Base-by-base conservation (phyloP, 2,888 invertebrate species). In the Lamproptera curius region DNA sequence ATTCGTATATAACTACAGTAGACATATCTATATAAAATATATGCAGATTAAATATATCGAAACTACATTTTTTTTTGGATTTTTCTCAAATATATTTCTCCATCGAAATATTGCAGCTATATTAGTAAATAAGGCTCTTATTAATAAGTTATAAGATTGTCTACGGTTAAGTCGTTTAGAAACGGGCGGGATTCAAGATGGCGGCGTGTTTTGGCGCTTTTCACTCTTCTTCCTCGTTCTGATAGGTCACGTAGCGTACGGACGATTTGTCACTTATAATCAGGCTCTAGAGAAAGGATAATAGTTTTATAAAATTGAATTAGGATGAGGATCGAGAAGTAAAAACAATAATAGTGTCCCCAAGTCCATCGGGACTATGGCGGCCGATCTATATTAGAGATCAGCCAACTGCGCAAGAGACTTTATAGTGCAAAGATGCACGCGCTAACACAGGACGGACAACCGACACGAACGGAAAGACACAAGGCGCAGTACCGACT, bases 161-260 rank as follows among this genome's bases (percentile, higher is more conserved):
- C 13, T 14, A 9, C 14, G 16, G 8, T 9, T 40, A 31, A 11
- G 28, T 6, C 28, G 11, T 31, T n/a, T 47, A 52, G 56, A 56
- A 62, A 56, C 56, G 56, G 60, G 63, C 64, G 59, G 57, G 61
- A 45, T 50, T 68, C 68, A 73, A 75, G 57, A 75, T 77, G 77
- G 77, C 66, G 69, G 50, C 53, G 57, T 50, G 59, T 55, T 49
- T 58, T 65, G 65, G 67, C 62, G 59, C 63, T 56, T 42, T 59
- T 67, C 76, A 87, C 67, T 95, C 95, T 62, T 96, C 96, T 62
- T 96, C 96, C 67, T 96, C 96, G 76, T 96, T 96, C 77, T 96
- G 95, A 84, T 97, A 98, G 69, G 96, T 97, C 46, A 97, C 97
- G 86, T 98, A 98, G 62, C 97, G 93, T 23, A 98, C 97, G 36